Percentiles rank a stretch among this genome's conserved stretches.
These are phyloP conservation scores for Beroe ovata DNA, from an alignment of 37 sponge, comb jelly and placozoan species.

Conservation along the genomic window DNA sequence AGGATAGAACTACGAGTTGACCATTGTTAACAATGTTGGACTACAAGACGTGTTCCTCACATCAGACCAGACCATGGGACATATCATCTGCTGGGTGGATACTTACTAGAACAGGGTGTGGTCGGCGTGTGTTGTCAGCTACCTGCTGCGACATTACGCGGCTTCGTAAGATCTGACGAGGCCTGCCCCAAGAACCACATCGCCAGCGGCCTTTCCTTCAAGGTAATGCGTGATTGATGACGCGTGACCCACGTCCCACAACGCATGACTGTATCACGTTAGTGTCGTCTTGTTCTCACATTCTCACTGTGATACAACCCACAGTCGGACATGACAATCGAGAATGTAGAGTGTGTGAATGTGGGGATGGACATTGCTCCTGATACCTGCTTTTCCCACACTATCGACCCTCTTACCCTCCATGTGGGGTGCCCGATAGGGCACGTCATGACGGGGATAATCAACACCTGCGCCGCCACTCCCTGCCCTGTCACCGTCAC, in stretches of 20 bases:
- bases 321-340: background rate
- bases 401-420: background rate
- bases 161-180: background rate
- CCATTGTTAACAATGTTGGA: too few species aligned
- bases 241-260: too few species aligned
- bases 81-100: conserved; percentile 10
- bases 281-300: too few species aligned
- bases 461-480: background rate
- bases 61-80: too few species aligned
- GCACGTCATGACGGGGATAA: background rate
- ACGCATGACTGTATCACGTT: too few species aligned
- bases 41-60: too few species aligned
- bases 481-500: conserved; percentile 5
- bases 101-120: background rate
- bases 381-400: background rate
- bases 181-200: background rate
- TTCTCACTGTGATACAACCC: too few species aligned
- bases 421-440: conserved; percentile 18
- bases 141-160: background rate
- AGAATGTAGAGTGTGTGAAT: background rate
- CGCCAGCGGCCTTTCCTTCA: background rate
- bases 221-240: background rate
- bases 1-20: too few species aligned
- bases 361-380: background rate
- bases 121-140: conserved; percentile 16